Conservation (phyloP, 2,797 vertebrate species). For the Odontamblyopus rebecca region DNA sequence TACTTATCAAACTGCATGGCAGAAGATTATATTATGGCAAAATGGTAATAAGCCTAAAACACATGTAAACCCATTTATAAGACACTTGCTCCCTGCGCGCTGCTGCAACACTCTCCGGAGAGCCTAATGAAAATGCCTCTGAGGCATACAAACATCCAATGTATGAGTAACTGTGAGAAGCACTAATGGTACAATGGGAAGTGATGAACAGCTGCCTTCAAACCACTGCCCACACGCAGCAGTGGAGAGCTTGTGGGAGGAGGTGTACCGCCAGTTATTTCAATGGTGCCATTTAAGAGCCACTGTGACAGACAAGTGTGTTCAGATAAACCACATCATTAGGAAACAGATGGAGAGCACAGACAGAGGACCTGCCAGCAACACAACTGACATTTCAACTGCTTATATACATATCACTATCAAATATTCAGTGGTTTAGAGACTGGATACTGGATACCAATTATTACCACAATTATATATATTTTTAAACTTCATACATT, state of each 20-base stretch:
- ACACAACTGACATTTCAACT: conserved; percentile 1
- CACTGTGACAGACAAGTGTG: conserved; percentile 26
- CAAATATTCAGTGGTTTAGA: background rate
- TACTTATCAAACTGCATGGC: background rate
- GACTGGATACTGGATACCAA: no score
- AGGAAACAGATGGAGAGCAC: conserved; percentile 1
- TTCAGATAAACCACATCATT: background rate
- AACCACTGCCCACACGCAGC: conserved; percentile 51
- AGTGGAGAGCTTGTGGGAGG: conserved; percentile 32
- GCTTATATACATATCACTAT: background rate
- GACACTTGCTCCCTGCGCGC: conserved; percentile 4
- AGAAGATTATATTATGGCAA: background rate
- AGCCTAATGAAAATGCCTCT: conserved; percentile 24
- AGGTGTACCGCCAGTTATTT: conserved; percentile 27
- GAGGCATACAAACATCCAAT: conserved; percentile 29
- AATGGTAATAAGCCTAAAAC: conserved; percentile 23
- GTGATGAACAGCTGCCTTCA: conserved; percentile 53
- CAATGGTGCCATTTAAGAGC: conserved; percentile 48
- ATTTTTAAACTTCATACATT: no score
- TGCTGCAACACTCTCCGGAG: conserved; percentile 33
- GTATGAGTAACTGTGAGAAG: conserved; percentile 27
- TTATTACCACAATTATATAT: no score
- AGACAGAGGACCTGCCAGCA: background rate
- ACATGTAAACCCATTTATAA: conserved; percentile 2
- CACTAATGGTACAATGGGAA: conserved; percentile 47